phyloP scores from a whole-genome alignment of 2,113 vertebrate species.

The Gambusia holbrooki region DNA sequence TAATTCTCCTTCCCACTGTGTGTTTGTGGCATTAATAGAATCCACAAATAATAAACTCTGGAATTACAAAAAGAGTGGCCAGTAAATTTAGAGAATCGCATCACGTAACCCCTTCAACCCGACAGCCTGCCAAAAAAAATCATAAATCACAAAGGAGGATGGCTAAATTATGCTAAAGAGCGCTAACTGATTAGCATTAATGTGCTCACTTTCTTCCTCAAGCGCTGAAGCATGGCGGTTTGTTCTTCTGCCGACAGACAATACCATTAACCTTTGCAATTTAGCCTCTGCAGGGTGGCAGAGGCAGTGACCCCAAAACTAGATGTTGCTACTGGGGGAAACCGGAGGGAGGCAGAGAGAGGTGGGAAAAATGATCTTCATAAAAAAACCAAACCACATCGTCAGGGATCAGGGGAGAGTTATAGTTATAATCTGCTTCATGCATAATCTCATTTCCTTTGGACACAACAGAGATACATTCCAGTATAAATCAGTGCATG shows the following conservation, averaged over 20 bases:
- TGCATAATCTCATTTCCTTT: constrained; percentile 82
- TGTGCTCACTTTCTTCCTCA: constrained; percentile 78
- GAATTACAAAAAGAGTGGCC: constrained; percentile 32
- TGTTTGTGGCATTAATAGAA: constrained; percentile 7
- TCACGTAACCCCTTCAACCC: constrained; percentile 50
- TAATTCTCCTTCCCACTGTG: not conserved
- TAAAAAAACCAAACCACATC: constrained; percentile 80
- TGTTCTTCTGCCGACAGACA: constrained; percentile 88
- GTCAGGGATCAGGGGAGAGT: constrained; percentile 87
- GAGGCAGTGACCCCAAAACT: constrained; percentile 93
- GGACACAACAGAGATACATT: constrained; percentile 93
- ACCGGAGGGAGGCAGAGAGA: not conserved
- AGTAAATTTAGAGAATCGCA: constrained; percentile 66
- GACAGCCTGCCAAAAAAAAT: constrained; percentile 45
- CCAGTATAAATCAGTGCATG: constrained; percentile 84
- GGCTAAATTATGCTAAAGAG: constrained; percentile 79
- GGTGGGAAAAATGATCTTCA: constrained; percentile 44
- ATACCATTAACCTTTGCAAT: constrained; percentile 99
- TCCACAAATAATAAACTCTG: constrained; percentile 31
- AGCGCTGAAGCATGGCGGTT: constrained; percentile 77
- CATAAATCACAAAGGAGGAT: constrained; percentile 76
- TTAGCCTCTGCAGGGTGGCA: constrained; percentile 88
- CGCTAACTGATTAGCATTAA: constrained; percentile 81
- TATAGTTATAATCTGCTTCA: constrained; percentile 90
- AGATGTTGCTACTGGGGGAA: constrained; percentile 90